These are phyloP conservation scores for Meteorus sp. DNA, from an alignment of 1,140 invertebrate genomes.

Conservation along the genomic window DNA sequence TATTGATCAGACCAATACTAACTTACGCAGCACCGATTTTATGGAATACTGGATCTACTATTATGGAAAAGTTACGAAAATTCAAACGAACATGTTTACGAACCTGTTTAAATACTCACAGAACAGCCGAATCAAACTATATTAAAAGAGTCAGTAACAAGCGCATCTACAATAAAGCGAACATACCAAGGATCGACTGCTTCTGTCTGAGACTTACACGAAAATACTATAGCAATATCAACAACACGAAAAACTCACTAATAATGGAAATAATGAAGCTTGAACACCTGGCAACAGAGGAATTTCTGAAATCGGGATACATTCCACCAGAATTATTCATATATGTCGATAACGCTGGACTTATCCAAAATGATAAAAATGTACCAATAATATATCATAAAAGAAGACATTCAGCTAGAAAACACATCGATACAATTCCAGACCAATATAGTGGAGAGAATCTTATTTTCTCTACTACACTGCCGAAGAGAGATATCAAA, in stretches of 20 bases:
- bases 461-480: too few relatives aligned
- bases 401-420: neutral
- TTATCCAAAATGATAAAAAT: neutral
- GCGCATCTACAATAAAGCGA: neutral
- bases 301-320: neutral
- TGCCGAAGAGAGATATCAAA: too few relatives aligned
- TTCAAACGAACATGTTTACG: slow-evolving; percentile 3
- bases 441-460: too few relatives aligned
- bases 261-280: neutral
- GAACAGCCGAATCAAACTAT: neutral
- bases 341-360: neutral
- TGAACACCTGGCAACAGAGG: neutral
- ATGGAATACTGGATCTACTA: slow-evolving; percentile 12
- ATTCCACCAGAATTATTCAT: neutral
- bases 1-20: slow-evolving; percentile 27
- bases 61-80: neutral
- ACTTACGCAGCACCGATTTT: slow-evolving; percentile 8
- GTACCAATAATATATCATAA: slow-evolving; percentile 2
- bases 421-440: too few relatives aligned
- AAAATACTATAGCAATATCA: slow-evolving; percentile 1
- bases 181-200: slow-evolving; percentile 13
- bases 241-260: neutral
- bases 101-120: neutral
- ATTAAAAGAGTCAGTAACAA: neutral
- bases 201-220: neutral